Evolutionary conservation across 2,113 vertebrate species (phyloP).

Genomic region (Columba janthina): DNA sequence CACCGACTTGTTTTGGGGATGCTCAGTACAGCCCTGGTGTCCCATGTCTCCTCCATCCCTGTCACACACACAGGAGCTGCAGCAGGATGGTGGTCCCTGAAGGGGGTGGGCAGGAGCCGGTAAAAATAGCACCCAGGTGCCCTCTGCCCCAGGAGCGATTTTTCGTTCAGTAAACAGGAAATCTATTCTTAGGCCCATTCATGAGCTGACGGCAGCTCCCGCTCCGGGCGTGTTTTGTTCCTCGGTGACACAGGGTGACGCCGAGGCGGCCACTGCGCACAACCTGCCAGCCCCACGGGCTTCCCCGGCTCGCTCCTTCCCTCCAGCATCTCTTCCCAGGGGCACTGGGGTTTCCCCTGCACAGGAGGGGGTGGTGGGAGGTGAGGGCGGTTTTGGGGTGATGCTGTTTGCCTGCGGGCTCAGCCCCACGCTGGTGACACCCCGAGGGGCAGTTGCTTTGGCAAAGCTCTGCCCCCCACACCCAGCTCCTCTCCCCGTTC

Average conservation of each 20-base stretch:
- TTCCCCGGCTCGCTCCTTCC: background rate
- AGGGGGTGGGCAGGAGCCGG: background rate
- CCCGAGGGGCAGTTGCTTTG: background rate
- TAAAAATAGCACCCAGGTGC: conserved; percentile 54
- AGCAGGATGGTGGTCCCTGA: fast-evolving
- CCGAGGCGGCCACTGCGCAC: background rate
- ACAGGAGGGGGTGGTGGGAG: fast-evolving
- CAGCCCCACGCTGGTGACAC: background rate
- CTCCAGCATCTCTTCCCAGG: background rate
- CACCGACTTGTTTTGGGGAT: fast-evolving
- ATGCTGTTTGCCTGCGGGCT: background rate
- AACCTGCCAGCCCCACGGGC: background rate
- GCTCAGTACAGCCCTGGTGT: background rate
- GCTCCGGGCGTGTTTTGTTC: conserved; percentile 1
- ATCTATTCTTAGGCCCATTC: conserved; percentile 59
- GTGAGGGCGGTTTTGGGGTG: background rate
- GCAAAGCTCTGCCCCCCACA: background rate
- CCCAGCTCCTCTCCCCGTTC: background rate
- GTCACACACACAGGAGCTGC: fast-evolving
- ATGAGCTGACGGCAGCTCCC: background rate
- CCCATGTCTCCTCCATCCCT: background rate
- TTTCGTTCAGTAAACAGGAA: conserved; percentile 60
- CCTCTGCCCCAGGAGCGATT: conserved; percentile 37
- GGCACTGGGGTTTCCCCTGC: background rate
- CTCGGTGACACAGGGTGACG: background rate